Conservation (phyloP, 2,797 vertebrate genomes). For the Tympanoctomys barrerae region DNA sequence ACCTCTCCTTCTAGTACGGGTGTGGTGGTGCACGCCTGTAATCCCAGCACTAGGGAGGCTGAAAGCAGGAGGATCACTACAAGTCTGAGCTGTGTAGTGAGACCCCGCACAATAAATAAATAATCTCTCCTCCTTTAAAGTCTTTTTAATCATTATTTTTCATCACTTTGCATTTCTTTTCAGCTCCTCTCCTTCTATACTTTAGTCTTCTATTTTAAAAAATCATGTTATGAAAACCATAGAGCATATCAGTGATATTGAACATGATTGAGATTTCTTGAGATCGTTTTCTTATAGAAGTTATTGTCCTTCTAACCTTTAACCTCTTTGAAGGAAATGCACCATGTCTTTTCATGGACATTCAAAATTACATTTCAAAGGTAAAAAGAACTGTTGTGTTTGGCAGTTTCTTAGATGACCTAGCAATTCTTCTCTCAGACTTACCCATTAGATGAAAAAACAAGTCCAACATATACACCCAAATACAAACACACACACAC, state of each 20-base stretch:
- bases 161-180: slow-evolving; percentile 52
- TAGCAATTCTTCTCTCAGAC: slow-evolving; percentile 47
- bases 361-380: slow-evolving; percentile 38
- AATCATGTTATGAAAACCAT: slow-evolving; percentile 41
- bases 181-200: slow-evolving; percentile 50
- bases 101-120: too few species aligned
- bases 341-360: slow-evolving; percentile 42
- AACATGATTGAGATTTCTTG: not conserved
- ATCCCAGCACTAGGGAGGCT: too few species aligned
- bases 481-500: not conserved
- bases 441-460: slow-evolving; percentile 61
- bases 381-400: slow-evolving; percentile 59
- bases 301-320: slow-evolving; percentile 19
- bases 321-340: slow-evolving; percentile 54
- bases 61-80: too few species aligned
- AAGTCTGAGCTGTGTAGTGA: too few species aligned
- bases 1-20: not conserved
- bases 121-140: not conserved
- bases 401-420: slow-evolving; percentile 24
- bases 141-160: slow-evolving; percentile 55
- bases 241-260: slow-evolving; percentile 6
- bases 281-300: slow-evolving; percentile 24
- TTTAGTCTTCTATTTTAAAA: slow-evolving; percentile 15
- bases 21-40: too few species aligned
- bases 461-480: not conserved